These are phyloP conservation scores for Muntiacus muntjak DNA, from an alignment of 2,113 vertebrate genomes.

Conservation along the genomic window DNA sequence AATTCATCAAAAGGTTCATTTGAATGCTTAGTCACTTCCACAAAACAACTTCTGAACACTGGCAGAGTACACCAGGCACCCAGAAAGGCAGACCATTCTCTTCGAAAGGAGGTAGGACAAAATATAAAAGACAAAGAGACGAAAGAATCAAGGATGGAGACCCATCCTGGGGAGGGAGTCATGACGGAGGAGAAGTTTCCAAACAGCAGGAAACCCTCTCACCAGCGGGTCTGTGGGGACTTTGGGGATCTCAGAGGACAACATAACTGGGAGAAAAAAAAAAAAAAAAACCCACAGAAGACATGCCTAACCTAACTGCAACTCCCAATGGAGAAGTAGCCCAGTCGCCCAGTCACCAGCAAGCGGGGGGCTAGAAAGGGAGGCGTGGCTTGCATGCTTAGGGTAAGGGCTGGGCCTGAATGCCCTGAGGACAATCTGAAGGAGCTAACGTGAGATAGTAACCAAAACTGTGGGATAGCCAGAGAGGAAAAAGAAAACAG, in stretches of 20 bases:
- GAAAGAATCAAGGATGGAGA: neutral
- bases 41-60: neutral
- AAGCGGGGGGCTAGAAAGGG: accelerated
- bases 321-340: neutral
- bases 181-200: neutral
- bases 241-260: neutral
- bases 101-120: neutral
- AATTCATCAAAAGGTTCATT: neutral
- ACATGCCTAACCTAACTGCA: accelerated
- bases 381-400: neutral
- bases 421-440: neutral
- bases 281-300: neutral
- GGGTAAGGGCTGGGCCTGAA: neutral
- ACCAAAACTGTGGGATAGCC: neutral
- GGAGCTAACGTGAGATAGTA: neutral
- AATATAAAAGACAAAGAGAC: neutral
- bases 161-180: neutral
- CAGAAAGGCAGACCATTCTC: neutral
- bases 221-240: neutral
- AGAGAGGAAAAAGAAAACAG: neutral
- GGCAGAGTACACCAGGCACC: neutral
- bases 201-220: neutral
- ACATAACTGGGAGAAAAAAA: accelerated
- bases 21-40: neutral
- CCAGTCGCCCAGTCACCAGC: accelerated